Evolutionary conservation across 2,797 vertebrate species (phyloP).

Genomic region (Dendrocincla fuliginosa): DNA sequence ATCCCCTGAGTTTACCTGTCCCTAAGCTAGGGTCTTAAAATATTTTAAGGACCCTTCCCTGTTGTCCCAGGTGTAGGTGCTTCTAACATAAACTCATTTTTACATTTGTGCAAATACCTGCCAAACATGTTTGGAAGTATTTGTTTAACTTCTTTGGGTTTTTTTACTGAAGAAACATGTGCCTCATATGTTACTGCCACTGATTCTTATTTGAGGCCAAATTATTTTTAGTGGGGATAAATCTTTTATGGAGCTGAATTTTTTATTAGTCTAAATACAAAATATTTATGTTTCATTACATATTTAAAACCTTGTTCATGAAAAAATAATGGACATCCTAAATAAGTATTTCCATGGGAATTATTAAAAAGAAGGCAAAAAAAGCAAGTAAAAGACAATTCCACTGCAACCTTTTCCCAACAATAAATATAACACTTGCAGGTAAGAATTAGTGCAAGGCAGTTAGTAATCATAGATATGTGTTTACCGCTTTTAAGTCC

Average conservation of each 20-base stretch:
- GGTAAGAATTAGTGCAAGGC: background rate
- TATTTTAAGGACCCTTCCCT: background rate
- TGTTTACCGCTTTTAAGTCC: background rate
- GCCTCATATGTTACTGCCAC: background rate
- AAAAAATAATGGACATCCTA: constrained; percentile 48
- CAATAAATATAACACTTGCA: background rate
- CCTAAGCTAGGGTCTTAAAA: background rate
- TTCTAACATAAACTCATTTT: background rate
- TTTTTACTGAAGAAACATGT: constrained; percentile 8
- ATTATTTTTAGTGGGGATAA: constrained; percentile 60
- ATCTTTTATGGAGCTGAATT: constrained; percentile 59
- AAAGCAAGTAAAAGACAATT: background rate
- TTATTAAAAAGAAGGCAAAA: constrained; percentile 4
- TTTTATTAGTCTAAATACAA: constrained; percentile 68
- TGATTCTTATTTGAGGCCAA: constrained; percentile 11
- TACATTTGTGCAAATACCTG: background rate
- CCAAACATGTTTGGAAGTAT: background rate
- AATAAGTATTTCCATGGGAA: constrained; percentile 41
- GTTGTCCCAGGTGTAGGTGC: background rate
- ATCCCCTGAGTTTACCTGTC: background rate
- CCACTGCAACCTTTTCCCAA: background rate
- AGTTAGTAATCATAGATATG: background rate
- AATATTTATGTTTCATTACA: constrained; percentile 64
- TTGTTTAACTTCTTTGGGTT: constrained; percentile 1
- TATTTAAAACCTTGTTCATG: constrained; percentile 61